Evolutionary conservation across 2,797 vertebrate species (phyloP).

Genomic region (Ptychadena robeensis): DNA sequence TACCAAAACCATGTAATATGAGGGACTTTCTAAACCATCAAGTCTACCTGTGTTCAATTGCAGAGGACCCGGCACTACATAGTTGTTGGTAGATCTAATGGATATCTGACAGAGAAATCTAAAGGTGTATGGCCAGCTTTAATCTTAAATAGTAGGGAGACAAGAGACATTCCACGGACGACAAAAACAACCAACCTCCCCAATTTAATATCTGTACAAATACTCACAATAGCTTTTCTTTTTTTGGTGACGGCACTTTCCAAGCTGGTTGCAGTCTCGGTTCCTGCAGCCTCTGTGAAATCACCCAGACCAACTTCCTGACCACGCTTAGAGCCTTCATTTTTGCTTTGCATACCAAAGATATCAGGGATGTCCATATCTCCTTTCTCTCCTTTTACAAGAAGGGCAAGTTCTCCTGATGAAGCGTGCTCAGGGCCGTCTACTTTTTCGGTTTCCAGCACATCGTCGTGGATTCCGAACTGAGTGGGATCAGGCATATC

Average conservation of each 20-base stretch:
- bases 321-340: conserved; percentile 87
- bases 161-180: not conserved
- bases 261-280: conserved; percentile 82
- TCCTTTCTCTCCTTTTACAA: conserved; percentile 83
- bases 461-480: conserved; percentile 95
- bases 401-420: conserved; percentile 80
- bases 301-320: conserved; percentile 92
- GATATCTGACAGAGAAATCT: no score
- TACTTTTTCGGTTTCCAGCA: conserved; percentile 87
- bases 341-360: conserved; percentile 86
- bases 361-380: conserved; percentile 89
- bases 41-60: no score
- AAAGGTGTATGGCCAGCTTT: no score
- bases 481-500: conserved; percentile 99
- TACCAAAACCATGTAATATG: no score
- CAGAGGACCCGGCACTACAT: no score
- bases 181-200: not conserved
- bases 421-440: conserved; percentile 79
- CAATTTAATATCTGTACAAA: not conserved
- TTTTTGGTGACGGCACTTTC: conserved; percentile 89
- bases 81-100: no score
- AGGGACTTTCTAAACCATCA: no score
- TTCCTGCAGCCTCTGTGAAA: conserved; percentile 86
- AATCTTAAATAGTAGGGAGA: no score
- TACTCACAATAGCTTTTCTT: conserved; percentile 87